phyloP scores from a whole-genome alignment of 2,113 vertebrate genomes.

The Pelobates fuscus region DNA sequence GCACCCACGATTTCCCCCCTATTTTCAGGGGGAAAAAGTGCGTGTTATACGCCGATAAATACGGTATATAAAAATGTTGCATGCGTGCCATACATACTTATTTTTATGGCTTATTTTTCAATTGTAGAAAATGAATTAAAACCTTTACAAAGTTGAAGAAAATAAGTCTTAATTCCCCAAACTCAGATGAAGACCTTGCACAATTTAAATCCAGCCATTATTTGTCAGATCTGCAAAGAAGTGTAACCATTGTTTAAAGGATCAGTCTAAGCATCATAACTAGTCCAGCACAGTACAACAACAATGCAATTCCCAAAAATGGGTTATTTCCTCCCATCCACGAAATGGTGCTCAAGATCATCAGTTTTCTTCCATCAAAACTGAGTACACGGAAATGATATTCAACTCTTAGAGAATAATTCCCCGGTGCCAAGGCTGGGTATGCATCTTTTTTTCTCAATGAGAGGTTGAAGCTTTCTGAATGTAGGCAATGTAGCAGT shows the following conservation, averaged over 20 bases:
- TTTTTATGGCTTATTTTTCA: too few relatives aligned
- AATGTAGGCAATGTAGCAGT: slow-evolving; percentile 93
- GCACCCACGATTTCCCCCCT: too few relatives aligned
- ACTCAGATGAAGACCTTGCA: too few relatives aligned
- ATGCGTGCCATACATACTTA: too few relatives aligned
- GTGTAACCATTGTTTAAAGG: slow-evolving; percentile 86
- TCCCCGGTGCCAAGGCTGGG: slow-evolving; percentile 82
- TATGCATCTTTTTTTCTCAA: slow-evolving; percentile 72
- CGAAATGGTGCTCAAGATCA: slow-evolving; percentile 97
- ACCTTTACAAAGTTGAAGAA: slow-evolving; percentile 59
- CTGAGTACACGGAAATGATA: slow-evolving; percentile 93
- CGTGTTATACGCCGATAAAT: too few relatives aligned
- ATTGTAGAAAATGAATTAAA: slow-evolving; percentile 59
- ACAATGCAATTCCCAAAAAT: slow-evolving; percentile 94
- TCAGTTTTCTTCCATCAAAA: slow-evolving; percentile 91
- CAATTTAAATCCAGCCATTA: slow-evolving; percentile 67
- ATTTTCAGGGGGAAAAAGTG: too few relatives aligned
- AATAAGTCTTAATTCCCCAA: slow-evolving; percentile 65
- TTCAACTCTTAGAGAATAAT: slow-evolving; percentile 79
- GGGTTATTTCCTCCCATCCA: slow-evolving; percentile 99
- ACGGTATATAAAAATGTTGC: too few relatives aligned
- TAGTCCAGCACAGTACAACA: slow-evolving; percentile 89
- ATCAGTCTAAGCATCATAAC: slow-evolving; percentile 87
- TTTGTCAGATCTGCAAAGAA: slow-evolving; percentile 56
- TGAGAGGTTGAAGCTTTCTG: slow-evolving; percentile 91